These are phyloP conservation scores for Drosophila novamexicana DNA, from an alignment of 1,140 invertebrate genomes.

Conservation along the genomic window DNA sequence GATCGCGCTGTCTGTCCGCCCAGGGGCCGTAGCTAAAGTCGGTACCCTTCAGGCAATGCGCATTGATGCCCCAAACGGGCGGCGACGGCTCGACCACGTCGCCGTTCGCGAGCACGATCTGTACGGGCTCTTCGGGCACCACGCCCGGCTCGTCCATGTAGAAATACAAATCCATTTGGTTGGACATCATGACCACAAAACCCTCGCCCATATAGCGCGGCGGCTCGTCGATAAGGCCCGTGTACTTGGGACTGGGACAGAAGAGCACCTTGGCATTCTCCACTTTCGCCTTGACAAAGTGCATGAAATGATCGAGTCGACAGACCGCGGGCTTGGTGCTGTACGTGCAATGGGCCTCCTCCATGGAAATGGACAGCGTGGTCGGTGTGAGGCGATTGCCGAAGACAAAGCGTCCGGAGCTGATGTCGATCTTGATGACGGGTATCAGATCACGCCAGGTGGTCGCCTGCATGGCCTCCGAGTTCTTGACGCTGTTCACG, in stretches of 20 bases:
- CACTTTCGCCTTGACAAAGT: constrained; percentile 96
- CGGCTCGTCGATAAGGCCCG: constrained; percentile 96
- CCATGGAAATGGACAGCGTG: constrained; percentile 95
- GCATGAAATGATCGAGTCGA: constrained; percentile 97
- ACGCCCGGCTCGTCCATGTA: constrained; percentile 97
- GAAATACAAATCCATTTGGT: constrained; percentile 97
- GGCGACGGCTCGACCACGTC: constrained; percentile 96
- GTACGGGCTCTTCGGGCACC: constrained; percentile 95
- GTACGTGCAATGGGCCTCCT: constrained; percentile 97
- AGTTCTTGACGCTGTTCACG: constrained; percentile 86
- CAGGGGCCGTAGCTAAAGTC: constrained; percentile 99
- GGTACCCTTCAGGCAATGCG: constrained; percentile 98
- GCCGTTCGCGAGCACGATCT: constrained; percentile 95
- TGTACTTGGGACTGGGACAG: constrained; percentile 97
- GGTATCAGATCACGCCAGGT: constrained; percentile 98
- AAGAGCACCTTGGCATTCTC: constrained; percentile 98
- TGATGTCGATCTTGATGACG: constrained; percentile 97
- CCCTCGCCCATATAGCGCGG: constrained; percentile 97
- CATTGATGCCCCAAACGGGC: constrained; percentile 97
- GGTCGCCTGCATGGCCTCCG: constrained; percentile 90
- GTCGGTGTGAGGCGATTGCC: constrained; percentile 98
- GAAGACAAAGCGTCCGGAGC: constrained; percentile 96
- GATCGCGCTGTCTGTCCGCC: constrained; percentile 98
- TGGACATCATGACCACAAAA: constrained; percentile 98
- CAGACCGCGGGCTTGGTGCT: constrained; percentile 97